Base-by-base conservation (phyloP, 30 jellyfish, hydroid and myxozoan genomes). In the Cassiopea andromeda region DNA sequence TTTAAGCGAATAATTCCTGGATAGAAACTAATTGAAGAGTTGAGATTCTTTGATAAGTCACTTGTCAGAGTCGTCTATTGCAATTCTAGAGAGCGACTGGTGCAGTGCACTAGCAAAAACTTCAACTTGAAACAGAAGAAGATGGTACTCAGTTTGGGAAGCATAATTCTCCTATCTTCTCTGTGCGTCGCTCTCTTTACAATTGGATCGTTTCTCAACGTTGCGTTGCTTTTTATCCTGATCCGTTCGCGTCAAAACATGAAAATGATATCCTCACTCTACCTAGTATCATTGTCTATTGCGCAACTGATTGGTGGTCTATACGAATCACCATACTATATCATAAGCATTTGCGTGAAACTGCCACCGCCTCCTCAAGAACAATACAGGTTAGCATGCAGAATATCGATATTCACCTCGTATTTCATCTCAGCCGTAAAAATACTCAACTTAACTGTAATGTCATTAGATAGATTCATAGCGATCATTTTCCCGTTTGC, bases 291-390 rank as follows among this genome's bases (percentile, higher is more conserved):
- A 27, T 67, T 85, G 59, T 85, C 74, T 6, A 44, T 44, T 15
- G 27, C 59, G 48, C 92, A 85, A 78, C 58, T 85, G 2, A 6
- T 64, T 5, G 93, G 84, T 17, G 75, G 93, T n/a, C 73, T 86
- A 16, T 75, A 64, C 46, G 93, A 75, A 59, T 83, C 73, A 27
- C 93, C 93, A 14, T 86, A 86, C 45, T 86, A 75, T 54, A 50
- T 76, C 61, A 44, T 86, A 15, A 86, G 93, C 83, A 49, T 86
- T 8, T 85, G 61, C 16, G 14, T 86, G 59, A 60, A 46, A 1
- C 47, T 86, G 46, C 93, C 93, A 14, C 77, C 92, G 6, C 81
- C 81, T 19, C 92, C 92, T 44, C 84, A 85, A 45, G 87, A 73
- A 48, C 77, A 46, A 46, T 74, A 49, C 49, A 46, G 60, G 46